These are phyloP conservation scores for Drosophila kokeensis DNA, from an alignment of 2,888 invertebrate species.

Conservation along the genomic window DNA sequence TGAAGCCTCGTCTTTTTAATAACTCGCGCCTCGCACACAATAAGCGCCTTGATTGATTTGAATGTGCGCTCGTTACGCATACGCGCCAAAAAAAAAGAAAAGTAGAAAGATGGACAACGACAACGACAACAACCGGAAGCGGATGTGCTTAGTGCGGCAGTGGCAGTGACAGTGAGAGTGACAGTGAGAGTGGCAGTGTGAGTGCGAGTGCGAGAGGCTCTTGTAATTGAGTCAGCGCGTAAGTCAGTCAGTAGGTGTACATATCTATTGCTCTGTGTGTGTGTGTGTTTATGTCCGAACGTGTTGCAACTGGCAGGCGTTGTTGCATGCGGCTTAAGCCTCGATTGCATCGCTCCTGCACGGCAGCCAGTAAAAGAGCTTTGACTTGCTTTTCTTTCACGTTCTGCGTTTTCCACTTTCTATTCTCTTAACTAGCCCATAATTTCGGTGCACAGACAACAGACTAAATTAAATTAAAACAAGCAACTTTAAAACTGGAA, in stretches of 20 bases:
- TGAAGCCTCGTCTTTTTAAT: conserved; percentile 29
- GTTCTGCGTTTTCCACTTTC: neutral
- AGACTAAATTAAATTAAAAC: neutral
- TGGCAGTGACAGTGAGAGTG: conserved; percentile 24
- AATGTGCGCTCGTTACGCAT: conserved; percentile 75
- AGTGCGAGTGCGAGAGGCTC: conserved; percentile 8
- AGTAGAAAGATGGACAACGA: conserved; percentile 3
- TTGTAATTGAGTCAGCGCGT: conserved; percentile 50
- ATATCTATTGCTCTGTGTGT: neutral
- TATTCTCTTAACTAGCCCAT: neutral
- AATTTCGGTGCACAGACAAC: neutral
- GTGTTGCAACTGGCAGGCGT: neutral
- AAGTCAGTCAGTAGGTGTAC: conserved; percentile 20
- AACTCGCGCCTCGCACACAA: conserved; percentile 57
- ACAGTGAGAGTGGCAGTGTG: neutral
- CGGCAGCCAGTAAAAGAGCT: neutral
- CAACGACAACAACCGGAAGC: conserved; percentile 62
- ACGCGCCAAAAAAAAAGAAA: conserved; percentile 60
- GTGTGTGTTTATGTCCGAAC: neutral
- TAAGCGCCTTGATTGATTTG: conserved; percentile 71
- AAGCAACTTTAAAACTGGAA: neutral
- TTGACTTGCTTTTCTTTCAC: neutral
- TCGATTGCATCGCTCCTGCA: neutral
- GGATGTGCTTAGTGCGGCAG: conserved; percentile 68
- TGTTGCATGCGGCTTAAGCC: neutral